Percentiles rank a stretch among this genome's conserved stretches.
Evolutionary conservation across 2,888 invertebrate genomes (phyloP).

Genomic region (Dicycla oo): DNA sequence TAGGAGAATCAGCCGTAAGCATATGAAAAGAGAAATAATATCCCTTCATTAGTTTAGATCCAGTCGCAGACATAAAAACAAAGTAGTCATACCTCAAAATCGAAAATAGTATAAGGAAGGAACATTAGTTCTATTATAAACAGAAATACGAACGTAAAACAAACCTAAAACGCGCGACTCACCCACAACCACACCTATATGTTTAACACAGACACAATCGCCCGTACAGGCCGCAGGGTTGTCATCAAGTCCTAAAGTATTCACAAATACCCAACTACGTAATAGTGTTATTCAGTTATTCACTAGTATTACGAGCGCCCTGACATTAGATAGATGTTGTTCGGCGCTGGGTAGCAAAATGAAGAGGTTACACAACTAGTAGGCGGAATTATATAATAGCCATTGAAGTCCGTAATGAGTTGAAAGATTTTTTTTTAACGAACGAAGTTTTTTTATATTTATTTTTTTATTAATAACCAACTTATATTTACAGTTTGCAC

Average conservation of each 20-base stretch:
- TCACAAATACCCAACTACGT: not conserved
- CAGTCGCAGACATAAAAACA: too few relatives aligned
- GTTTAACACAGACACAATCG: not conserved
- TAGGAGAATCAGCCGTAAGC: too few relatives aligned
- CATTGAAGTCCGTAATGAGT: conserved; percentile 48
- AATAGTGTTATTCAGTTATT: not conserved
- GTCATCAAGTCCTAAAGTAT: not conserved
- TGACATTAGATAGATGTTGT: conserved; percentile 14
- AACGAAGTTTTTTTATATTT: conserved; percentile 16
- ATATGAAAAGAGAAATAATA: too few relatives aligned
- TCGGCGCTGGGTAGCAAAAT: not conserved
- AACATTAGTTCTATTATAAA: too few relatives aligned
- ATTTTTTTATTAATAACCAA: too few relatives aligned
- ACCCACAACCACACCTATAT: not conserved
- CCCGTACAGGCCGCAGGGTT: not conserved
- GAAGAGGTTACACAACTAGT: conserved; percentile 42
- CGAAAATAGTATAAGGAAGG: too few relatives aligned
- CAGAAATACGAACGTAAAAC: too few relatives aligned
- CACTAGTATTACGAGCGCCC: not conserved
- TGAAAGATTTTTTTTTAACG: too few relatives aligned
- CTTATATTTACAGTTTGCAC: too few relatives aligned
- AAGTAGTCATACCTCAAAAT: too few relatives aligned
- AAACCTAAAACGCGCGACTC: not conserved
- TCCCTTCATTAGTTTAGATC: too few relatives aligned
- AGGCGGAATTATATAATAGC: conserved; percentile 32